Base-by-base conservation (phyloP, 2,113 vertebrate genomes). In the Antechinus stuartii region DNA sequence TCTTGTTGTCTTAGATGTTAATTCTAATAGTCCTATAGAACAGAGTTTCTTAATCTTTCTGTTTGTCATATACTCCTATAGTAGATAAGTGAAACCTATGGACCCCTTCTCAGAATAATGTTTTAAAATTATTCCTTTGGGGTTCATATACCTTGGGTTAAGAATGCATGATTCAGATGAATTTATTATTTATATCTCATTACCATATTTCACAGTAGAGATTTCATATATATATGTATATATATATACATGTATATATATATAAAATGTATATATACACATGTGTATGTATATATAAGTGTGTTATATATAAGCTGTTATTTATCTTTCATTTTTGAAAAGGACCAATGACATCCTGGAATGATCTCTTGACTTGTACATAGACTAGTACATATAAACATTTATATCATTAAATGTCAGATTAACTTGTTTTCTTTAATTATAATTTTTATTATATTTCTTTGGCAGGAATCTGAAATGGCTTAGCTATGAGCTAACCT, bases 401-500 rank as follows among this genome's bases (percentile, higher is more conserved):
- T 56, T 24, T 25, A 56, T 4, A 56, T 61, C 27, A 61, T 61
- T 30, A 61, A 61, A 61, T 68, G 30, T n/a, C 61, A 68, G 61
- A n/a, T 68, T 68, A 19, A n/a, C 30, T 68, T 68, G 27, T 61
- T 30, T 30, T 61, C 57, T 30, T 61, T 11, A 35, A n/a, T n/a
- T 68, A 68, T 68, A 68, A n/a, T 35, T 68, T 68, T 19, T 68
- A n/a, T 68, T 68, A 19, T 68, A 30, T 68, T 42, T 76, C 19
- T 42, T 22, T 76, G 30, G 42, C 42, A 42, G 68, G 68, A 76
- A 76, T 42, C 94, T 94, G 35, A 96, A 94, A 94, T 25, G n/a
- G 92, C 76, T 76, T 35, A 46, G 92, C 92, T 96, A 90, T 90
- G 54, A 6, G 91, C 54, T 89, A 3, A 89, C 25, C 14, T 93